Percentiles rank a stretch among this genome's conserved stretches.
phyloP scores from a whole-genome alignment of 2,113 vertebrate genomes.

The Micromys minutus region DNA sequence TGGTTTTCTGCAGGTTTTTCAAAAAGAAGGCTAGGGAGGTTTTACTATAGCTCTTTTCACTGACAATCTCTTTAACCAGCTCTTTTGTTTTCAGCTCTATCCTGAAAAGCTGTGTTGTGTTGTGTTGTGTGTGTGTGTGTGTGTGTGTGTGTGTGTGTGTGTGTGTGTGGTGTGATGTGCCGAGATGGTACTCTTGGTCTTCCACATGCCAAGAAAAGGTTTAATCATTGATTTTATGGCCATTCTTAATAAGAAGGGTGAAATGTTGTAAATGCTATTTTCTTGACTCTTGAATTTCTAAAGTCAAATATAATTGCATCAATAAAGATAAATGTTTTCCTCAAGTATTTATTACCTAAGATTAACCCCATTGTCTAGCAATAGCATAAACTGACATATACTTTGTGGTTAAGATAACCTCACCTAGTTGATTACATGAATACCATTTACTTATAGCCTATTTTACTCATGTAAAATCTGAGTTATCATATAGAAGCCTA shows the following conservation, averaged over 20 bases:
- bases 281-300: conserved; percentile 18
- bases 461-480: conserved; percentile 40
- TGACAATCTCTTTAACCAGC: neutral
- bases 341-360: neutral
- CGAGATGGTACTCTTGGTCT: neutral
- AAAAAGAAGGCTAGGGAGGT: neutral
- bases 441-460: conserved; percentile 25
- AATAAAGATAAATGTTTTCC: conserved; percentile 25
- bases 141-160: neutral
- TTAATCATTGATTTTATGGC: neutral
- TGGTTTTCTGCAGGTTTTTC: conserved; percentile 17
- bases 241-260: neutral
- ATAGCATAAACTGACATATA: neutral
- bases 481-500: neutral
- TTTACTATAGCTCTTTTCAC: neutral
- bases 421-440: neutral
- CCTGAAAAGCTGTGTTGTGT: neutral
- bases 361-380: conserved; percentile 5
- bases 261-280: neutral
- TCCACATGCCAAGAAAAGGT: neutral
- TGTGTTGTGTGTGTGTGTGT: neutral
- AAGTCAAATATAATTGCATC: neutral
- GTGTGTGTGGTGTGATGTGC: neutral
- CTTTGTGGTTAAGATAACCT: conserved; percentile 42
- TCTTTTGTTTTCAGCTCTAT: conserved; percentile 48